Evolutionary conservation across 2,113 vertebrate genomes (phyloP).

Genomic region (Vulpes vulpes): DNA sequence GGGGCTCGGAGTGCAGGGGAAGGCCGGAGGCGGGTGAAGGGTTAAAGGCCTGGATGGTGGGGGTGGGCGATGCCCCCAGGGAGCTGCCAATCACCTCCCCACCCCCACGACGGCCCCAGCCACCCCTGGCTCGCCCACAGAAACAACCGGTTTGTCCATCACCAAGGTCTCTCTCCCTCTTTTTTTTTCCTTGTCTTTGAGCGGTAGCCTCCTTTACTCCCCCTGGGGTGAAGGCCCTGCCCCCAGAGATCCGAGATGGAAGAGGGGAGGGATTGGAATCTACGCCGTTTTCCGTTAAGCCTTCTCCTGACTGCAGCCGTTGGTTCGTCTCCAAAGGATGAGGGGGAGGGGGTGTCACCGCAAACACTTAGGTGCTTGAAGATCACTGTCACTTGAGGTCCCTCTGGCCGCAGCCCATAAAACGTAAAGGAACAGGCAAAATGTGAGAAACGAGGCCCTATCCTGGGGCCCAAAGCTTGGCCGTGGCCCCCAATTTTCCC

Average conservation of each 20-base stretch:
- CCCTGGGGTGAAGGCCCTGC: constrained; percentile 64
- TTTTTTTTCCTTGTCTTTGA: neutral
- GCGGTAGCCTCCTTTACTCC: constrained; percentile 17
- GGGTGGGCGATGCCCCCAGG: constrained; percentile 54
- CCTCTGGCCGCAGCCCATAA: neutral
- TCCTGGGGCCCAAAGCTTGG: neutral
- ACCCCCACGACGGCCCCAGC: constrained; percentile 47
- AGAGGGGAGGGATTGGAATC: constrained; percentile 43
- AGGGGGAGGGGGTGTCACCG: constrained; percentile 2
- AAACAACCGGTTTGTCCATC: constrained; percentile 72
- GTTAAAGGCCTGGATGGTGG: constrained; percentile 65
- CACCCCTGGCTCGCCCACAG: constrained; percentile 44
- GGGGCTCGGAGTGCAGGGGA: neutral
- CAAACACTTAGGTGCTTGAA: constrained; percentile 54
- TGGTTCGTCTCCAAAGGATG: neutral
- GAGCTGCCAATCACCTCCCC: constrained; percentile 75
- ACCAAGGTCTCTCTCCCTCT: constrained; percentile 60
- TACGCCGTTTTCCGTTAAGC: constrained; percentile 10
- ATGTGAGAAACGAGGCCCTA: neutral
- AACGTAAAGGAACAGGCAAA: neutral
- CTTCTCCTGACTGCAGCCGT: neutral
- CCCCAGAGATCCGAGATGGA: constrained; percentile 40
- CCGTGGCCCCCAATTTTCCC: neutral
- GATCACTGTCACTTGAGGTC: constrained; percentile 70
- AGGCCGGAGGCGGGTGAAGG: constrained; percentile 34